Base-by-base conservation (phyloP, 1,140 invertebrate species). In the Bombus confusus region DNA sequence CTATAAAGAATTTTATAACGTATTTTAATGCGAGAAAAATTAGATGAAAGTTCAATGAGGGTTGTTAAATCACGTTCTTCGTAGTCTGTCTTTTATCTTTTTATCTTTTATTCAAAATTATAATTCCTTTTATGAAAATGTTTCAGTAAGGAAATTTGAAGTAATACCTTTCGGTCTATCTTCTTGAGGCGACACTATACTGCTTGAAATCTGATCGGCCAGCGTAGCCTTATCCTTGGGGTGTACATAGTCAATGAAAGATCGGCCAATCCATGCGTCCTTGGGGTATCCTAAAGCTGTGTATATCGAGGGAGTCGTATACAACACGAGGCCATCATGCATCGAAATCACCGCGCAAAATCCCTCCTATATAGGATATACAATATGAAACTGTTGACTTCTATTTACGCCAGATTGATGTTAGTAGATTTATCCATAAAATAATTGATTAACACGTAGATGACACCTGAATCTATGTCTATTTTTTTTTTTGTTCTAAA, bases 221-320 rank as follows among this genome's bases (percentile, higher is more conserved):
- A 97, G 96, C 22, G 96, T 95, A 22, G 95, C 93, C 41, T 96
- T 96, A 92, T 98, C 98, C 93, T 97, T 97, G 0, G 97, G 96
- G 94, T 98, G 97, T 2, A 98, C 95, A 91, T 98, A 98, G 91
- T 98, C 97, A 77, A 98, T 97, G 90, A 99, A 98, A 6, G 97
- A 98, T 71, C 97, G 95, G 10, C 98, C 98, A n/a, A 98, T 94
- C 97, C 97, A 98, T 96, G 98, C 97, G 80, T 98, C 97, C 88
- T 97, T 97, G 0, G 97, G 97, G 92, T 97, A 98, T 28, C 97
- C 98, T 39, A 98, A 94, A n/a, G 97, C 95, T 9, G 96, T 94
- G 1, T 96, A 96, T 52, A 98, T 95, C 47, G 96, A 96, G 18
- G 97, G 93, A 6, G 98, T 97, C 43, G 97, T 97, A 89, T 97